A percentile compares a stretch with the other conserved stretches of the same genome.
Conservation (phyloP, 2,888 invertebrate species). For the Plebejus melissa region DNA sequence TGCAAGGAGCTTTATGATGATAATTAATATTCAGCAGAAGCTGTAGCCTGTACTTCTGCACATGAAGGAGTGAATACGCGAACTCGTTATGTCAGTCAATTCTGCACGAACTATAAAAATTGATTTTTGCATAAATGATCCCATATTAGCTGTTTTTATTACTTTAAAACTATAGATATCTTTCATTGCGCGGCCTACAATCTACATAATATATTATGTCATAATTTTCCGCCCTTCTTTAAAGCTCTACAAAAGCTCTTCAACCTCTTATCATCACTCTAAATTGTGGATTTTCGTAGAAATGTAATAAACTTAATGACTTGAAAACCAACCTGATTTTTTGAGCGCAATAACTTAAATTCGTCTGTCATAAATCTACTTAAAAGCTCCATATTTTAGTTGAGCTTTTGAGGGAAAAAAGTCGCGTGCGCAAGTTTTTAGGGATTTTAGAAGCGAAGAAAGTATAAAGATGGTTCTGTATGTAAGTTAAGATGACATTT, state of each 20-base stretch:
- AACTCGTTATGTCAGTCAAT: constrained; percentile 20
- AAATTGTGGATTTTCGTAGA: neutral
- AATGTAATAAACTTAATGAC: neutral
- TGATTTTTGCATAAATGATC: neutral
- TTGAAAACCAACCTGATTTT: neutral
- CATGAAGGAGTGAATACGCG: constrained; percentile 28
- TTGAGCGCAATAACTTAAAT: neutral
- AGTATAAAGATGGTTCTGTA: neutral
- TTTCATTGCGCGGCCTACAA: neutral
- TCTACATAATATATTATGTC: neutral
- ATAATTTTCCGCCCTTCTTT: neutral
- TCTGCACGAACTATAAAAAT: neutral
- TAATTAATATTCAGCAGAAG: constrained; percentile 26
- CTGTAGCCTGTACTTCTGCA: neutral
- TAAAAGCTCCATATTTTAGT: constrained; percentile 9
- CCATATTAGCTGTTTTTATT: neutral
- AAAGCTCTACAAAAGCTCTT: neutral
- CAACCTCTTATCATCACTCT: neutral
- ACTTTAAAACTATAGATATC: too few relatives aligned
- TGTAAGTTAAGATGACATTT: neutral
- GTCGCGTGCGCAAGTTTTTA: neutral
- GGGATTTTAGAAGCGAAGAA: neutral
- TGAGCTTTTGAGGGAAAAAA: neutral
- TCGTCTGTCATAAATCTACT: neutral
- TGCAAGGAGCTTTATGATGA: constrained; percentile 52